phyloP scores from a whole-genome alignment of 2,113 vertebrate genomes.

The Dicrurus megarhynchus region DNA sequence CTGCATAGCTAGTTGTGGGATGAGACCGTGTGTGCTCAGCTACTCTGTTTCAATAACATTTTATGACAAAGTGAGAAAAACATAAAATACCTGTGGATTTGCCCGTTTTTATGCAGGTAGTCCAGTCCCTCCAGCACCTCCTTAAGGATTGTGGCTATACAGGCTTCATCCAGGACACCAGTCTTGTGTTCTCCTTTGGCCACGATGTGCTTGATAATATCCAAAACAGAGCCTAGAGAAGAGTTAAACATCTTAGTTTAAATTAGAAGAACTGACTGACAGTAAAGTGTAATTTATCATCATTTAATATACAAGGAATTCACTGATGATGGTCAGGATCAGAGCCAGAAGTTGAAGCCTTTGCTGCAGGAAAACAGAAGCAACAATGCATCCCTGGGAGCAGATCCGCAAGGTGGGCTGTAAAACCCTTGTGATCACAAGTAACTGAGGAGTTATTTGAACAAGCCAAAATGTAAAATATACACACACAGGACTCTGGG shows the following conservation, averaged over 20 bases:
- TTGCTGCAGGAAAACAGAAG: not conserved
- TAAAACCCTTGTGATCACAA: not conserved
- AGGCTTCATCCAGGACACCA: constrained; percentile 88
- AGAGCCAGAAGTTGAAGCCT: not conserved
- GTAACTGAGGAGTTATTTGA: not conserved
- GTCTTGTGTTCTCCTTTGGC: constrained; percentile 91
- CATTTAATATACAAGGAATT: not conserved
- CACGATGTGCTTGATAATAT: constrained; percentile 94
- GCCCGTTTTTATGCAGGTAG: constrained; percentile 94
- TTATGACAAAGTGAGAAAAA: not conserved
- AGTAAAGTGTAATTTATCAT: not conserved
- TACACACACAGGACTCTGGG: not conserved
- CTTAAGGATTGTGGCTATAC: constrained; percentile 88
- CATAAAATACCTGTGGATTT: constrained; percentile 87
- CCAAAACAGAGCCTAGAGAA: constrained; percentile 87
- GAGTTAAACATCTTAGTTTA: not conserved
- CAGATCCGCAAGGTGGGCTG: not conserved
- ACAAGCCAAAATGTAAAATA: not conserved
- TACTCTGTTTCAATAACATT: not conserved
- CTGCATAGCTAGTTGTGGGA: not conserved
- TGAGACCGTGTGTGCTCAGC: not conserved
- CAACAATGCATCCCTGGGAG: accelerated
- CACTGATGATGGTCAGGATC: not conserved
- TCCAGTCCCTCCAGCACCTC: constrained; percentile 93
- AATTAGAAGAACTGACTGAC: not conserved